Conservation (phyloP, 2,797 vertebrate genomes). For the Sarcophilus harrisii region DNA sequence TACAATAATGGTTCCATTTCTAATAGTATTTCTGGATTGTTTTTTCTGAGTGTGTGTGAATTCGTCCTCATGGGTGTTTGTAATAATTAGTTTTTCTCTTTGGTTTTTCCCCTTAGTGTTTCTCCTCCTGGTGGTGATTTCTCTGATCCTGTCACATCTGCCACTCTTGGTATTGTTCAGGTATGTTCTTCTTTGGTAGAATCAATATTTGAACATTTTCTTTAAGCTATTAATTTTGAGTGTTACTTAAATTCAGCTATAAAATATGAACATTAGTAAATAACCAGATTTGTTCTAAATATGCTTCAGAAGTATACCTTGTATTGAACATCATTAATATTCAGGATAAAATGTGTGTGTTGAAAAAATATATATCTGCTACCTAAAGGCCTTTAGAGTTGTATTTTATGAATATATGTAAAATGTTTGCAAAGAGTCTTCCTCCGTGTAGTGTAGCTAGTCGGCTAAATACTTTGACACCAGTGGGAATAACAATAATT, state of each 20-base stretch:
- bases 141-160: slow-evolving; percentile 99
- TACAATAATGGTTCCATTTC: background rate
- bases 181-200: slow-evolving; percentile 77
- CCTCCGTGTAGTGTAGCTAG: too few relatives aligned
- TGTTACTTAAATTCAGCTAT: background rate
- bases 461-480: too few relatives aligned
- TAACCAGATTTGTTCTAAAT: background rate
- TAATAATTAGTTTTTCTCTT: slow-evolving; percentile 39
- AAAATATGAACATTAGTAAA: slow-evolving; percentile 1
- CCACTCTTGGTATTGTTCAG: slow-evolving; percentile 98
- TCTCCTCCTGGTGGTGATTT: slow-evolving; percentile 99
- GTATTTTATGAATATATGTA: slow-evolving; percentile 11
- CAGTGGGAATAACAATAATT: too few relatives aligned
- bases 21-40: background rate
- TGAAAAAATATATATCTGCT: background rate
- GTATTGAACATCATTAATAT: background rate
- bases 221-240: background rate
- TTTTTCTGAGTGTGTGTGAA: background rate
- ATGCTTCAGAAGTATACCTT: background rate
- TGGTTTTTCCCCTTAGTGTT: slow-evolving; percentile 87
- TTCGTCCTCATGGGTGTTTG: slow-evolving; percentile 52
- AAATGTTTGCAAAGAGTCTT: slow-evolving; percentile 15
- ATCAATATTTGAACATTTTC: background rate
- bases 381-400: background rate
- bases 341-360: background rate